These are phyloP conservation scores for Phoxinus dragarum DNA, from an alignment of 2,797 vertebrate genomes.

Conservation along the genomic window DNA sequence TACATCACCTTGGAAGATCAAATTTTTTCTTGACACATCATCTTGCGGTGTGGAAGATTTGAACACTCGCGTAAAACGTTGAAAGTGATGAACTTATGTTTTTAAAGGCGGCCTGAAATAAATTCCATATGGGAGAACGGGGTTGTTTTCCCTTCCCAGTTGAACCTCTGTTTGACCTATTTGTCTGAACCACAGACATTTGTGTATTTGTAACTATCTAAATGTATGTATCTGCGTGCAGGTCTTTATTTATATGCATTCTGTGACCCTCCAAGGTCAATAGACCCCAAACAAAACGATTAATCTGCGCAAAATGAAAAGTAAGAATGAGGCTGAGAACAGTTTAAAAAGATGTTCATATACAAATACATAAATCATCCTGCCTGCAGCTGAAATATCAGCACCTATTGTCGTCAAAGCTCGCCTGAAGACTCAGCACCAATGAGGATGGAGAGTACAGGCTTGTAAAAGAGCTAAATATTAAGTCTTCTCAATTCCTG, in stretches of 20 bases:
- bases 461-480: constrained; percentile 62
- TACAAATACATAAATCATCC: constrained; percentile 51
- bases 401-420: constrained; percentile 61
- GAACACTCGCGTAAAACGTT: not conserved
- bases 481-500: constrained; percentile 69
- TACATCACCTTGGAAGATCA: constrained; percentile 4
- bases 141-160: constrained; percentile 25
- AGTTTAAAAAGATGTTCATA: not conserved
- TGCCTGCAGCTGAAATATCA: constrained; percentile 50
- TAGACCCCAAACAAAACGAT: not conserved
- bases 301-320: constrained; percentile 16
- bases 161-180: constrained; percentile 31
- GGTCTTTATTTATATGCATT: constrained; percentile 16
- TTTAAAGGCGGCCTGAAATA: constrained; percentile 29
- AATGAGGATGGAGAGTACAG: constrained; percentile 51
- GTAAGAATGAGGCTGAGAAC: not conserved
- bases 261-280: not conserved
- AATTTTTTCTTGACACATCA: constrained; percentile 14
- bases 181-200: constrained; percentile 6
- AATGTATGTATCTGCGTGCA: not conserved
- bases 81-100: constrained; percentile 41
- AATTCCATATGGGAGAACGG: constrained; percentile 48
- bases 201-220: not conserved
- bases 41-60: not conserved
- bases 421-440: constrained; percentile 62